These are phyloP conservation scores for Papilio aristodemus DNA, from an alignment of 1,140 invertebrate genomes.

Conservation along the genomic window DNA sequence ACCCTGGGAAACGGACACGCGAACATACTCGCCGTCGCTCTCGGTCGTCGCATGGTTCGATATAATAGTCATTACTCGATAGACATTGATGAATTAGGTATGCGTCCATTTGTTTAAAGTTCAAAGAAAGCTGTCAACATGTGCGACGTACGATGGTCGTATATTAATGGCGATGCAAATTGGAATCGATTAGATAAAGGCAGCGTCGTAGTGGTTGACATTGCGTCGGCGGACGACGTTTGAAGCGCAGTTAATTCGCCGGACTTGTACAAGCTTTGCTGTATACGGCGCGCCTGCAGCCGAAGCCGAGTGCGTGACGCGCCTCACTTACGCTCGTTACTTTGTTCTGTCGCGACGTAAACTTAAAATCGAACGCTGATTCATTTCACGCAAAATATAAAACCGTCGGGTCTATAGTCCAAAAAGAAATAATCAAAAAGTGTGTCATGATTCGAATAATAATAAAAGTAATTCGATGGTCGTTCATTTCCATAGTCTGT, in stretches of 20 bases:
- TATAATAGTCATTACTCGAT: slow-evolving; percentile 9
- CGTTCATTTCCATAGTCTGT: no score
- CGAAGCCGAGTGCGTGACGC: slow-evolving; percentile 18
- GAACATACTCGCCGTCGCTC: slow-evolving; percentile 51
- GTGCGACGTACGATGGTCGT: neutral
- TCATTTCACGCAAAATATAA: no score
- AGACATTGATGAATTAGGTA: slow-evolving; percentile 22
- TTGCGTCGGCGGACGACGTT: neutral
- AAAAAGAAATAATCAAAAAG: no score
- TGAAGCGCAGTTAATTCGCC: neutral
- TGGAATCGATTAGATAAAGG: neutral
- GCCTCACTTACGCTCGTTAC: neutral
- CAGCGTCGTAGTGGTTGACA: neutral
- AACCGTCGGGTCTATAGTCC: no score
- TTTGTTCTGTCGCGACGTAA: neutral
- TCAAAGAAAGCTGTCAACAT: neutral
- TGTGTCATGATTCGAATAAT: no score
- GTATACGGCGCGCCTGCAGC: neutral
- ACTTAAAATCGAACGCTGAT: neutral
- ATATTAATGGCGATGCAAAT: neutral
- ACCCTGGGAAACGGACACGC: slow-evolving; percentile 57
- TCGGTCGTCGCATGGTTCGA: slow-evolving; percentile 21
- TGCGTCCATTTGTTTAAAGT: neutral
- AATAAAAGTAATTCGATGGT: no score
- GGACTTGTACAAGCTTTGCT: neutral